Evolutionary conservation across 2,888 invertebrate genomes (phyloP).

Genomic region (Augochlorella aurata): DNA sequence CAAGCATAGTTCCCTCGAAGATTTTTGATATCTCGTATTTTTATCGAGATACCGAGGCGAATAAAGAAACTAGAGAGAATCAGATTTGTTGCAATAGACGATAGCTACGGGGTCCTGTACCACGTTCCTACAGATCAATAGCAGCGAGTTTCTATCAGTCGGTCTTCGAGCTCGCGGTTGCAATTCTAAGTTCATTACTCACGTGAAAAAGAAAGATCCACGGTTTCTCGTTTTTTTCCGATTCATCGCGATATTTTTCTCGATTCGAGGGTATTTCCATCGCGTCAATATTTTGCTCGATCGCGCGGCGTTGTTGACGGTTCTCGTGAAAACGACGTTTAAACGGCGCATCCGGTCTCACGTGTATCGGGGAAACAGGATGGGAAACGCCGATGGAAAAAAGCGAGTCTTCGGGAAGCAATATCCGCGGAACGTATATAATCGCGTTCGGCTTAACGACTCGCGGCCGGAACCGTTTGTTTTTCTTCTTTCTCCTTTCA

Average conservation of each 20-base stretch:
- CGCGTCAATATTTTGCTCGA: constrained; percentile 28
- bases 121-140: neutral
- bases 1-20: no score
- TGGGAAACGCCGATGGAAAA: neutral
- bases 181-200: neutral
- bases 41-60: no score
- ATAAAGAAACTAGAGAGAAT: no score
- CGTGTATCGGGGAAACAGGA: constrained; percentile 26
- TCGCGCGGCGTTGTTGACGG: constrained; percentile 26
- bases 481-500: neutral
- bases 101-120: neutral
- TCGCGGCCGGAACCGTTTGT: neutral
- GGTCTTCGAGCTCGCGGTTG: neutral
- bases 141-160: neutral
- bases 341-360: constrained; percentile 33
- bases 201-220: neutral
- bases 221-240: neutral
- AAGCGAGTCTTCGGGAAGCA: constrained; percentile 12
- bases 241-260: neutral
- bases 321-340: constrained; percentile 28
- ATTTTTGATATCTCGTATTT: no score
- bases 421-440: constrained; percentile 47
- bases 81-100: neutral
- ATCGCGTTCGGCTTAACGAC: constrained; percentile 39
- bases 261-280: neutral